Evolutionary conservation across 2,888 invertebrate genomes (phyloP).

Genomic region (Cheilosia impressa): DNA sequence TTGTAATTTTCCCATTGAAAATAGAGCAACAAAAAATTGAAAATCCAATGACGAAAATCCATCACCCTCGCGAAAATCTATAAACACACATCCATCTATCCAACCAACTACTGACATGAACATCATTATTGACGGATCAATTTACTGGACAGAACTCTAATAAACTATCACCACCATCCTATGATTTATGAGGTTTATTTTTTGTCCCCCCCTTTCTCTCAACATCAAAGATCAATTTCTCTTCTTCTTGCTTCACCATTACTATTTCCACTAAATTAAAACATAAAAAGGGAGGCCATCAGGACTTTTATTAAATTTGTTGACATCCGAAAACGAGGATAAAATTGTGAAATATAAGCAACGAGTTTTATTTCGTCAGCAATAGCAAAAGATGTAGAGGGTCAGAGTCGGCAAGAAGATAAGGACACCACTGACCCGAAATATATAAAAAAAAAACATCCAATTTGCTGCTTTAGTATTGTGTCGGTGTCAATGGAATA

Average conservation of each 20-base stretch:
- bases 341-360: constrained; percentile 71
- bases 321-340: constrained; percentile 71
- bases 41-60: background rate
- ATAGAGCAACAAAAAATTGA: background rate
- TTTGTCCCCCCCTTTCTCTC: constrained; percentile 6
- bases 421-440: constrained; percentile 29
- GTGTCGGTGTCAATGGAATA: constrained; percentile 31
- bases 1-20: too few species aligned
- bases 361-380: constrained; percentile 63
- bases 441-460: background rate
- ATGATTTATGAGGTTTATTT: constrained; percentile 56
- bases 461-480: constrained; percentile 11
- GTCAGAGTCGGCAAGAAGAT: constrained; percentile 9
- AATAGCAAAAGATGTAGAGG: background rate
- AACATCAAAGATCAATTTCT: constrained; percentile 7
- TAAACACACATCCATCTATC: background rate
- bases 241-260: constrained; percentile 14
- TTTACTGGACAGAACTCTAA: constrained; percentile 52
- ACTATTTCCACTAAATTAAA: constrained; percentile 73
- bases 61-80: background rate
- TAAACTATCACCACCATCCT: constrained; percentile 40
- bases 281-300: constrained; percentile 66
- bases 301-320: constrained; percentile 74
- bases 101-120: constrained; percentile 2
- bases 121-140: constrained; percentile 48